Base-by-base conservation (phyloP, 1,140 invertebrate species). In the Temnothorax longispinosus region DNA sequence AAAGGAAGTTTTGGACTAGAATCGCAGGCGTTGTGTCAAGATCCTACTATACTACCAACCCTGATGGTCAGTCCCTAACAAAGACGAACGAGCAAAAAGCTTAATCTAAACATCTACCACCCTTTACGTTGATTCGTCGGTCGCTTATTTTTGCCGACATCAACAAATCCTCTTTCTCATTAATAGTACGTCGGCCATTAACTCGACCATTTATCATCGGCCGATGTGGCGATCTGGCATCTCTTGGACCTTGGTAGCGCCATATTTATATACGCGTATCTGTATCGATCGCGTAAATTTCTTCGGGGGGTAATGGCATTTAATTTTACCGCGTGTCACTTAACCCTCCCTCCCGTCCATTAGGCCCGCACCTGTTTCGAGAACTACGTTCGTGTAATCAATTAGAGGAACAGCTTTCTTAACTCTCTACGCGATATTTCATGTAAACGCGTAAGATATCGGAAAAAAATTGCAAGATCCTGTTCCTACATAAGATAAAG, bases 211-310 rank as follows among this genome's bases (percentile, higher is more conserved):
- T 88, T 88, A 90, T 91, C 89, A 88, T 64, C 52, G 54, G 80
- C 80, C 80, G 58, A 27, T 11, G 62, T 62, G 82, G 85, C 74
- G 84, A 91, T 90, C 84, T 65, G 69, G 74, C 78, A 65, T 85
- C 77, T 76, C 77, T 87, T 54, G 58, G 47, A 84, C 54, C 69
- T 60, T 60, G 80, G 56, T 72, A 74, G 80, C 27, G 54, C 54
- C 69, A 84, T 84, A 84, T 84, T 84, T 84, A 84, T 84, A 84
- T 62, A 74, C 78, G 52, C 82, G 88, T 90, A 77, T 86, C 78
- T 78, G 50, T 88, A 90, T 90, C 89, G 89, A 90, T 78, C 89
- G 86, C 86, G 86, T 90, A 82, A 90, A 91, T 88, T 91, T 90
- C 90, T 90, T 90, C 78, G 13, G n/a, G 27, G 38, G 76, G 71